Conservation (phyloP, 2,888 invertebrate species). For the Tenodera sinensis region DNA sequence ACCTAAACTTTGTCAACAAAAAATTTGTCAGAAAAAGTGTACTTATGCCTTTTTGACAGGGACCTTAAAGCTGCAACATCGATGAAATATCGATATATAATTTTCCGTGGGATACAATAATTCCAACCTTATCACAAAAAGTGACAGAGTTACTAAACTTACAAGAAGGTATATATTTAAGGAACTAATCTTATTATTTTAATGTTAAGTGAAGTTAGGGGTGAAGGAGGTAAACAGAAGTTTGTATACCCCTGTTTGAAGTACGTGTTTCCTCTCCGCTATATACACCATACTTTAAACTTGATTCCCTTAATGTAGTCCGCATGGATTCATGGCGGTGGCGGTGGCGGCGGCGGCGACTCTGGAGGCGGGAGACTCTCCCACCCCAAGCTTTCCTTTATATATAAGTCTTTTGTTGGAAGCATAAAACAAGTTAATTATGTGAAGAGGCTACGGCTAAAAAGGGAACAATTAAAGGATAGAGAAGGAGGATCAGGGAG, state of each 20-base stretch:
- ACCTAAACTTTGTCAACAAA: too few species aligned
- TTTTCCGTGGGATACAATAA: too few species aligned
- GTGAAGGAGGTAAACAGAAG: neutral
- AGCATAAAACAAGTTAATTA: slow-evolving; percentile 28
- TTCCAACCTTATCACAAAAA: too few species aligned
- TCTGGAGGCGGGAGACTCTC: neutral
- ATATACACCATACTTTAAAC: slow-evolving; percentile 16
- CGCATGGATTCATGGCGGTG: slow-evolving; percentile 18
- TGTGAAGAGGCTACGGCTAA: slow-evolving; percentile 26
- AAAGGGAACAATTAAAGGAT: slow-evolving; percentile 27
- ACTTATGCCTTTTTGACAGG: too few species aligned
- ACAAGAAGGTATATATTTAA: too few species aligned
- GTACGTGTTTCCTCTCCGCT: neutral
- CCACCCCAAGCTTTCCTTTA: neutral
- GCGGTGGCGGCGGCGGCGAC: slow-evolving; percentile 10
- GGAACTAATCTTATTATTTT: too few species aligned
- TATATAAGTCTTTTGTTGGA: slow-evolving; percentile 22
- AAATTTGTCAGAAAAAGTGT: too few species aligned
- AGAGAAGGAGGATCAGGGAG: slow-evolving; percentile 15
- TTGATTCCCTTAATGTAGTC: slow-evolving; percentile 29
- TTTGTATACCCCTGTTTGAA: slow-evolving; percentile 1
- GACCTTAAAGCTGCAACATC: too few species aligned
- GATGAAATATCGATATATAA: too few species aligned
- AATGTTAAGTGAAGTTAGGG: too few species aligned
- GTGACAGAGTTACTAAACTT: too few species aligned